Conservation (phyloP, 1,140 invertebrate genomes). For the Micrasema longulum region DNA sequence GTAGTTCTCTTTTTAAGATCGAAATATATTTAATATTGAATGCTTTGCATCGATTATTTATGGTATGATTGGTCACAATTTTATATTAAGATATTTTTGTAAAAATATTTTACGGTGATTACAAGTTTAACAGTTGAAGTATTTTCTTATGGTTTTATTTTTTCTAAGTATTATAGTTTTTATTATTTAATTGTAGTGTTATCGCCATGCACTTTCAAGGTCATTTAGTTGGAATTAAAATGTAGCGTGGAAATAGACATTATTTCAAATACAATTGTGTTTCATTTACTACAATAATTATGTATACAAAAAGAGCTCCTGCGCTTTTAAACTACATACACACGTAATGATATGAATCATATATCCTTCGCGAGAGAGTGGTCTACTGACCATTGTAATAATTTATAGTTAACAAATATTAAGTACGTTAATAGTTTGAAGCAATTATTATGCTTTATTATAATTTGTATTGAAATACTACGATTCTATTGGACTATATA, state of each 20-base stretch:
- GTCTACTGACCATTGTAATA: too few species aligned
- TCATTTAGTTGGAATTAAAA: not conserved
- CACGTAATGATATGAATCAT: too few species aligned
- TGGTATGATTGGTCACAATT: slow-evolving; percentile 25
- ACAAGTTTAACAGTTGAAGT: not conserved
- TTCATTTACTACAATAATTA: too few species aligned
- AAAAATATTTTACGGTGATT: slow-evolving; percentile 5
- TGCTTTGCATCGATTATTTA: not conserved
- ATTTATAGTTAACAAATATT: too few species aligned
- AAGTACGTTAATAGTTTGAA: too few species aligned
- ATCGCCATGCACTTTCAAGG: slow-evolving; percentile 6
- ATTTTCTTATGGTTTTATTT: slow-evolving; percentile 12
- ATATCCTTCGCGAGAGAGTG: too few species aligned
- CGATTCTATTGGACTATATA: too few species aligned
- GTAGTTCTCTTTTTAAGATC: not conserved
- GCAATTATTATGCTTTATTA: too few species aligned
- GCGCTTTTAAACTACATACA: too few species aligned
- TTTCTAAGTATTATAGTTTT: slow-evolving; percentile 15
- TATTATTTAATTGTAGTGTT: slow-evolving; percentile 19
- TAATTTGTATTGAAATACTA: too few species aligned
- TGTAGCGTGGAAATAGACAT: slow-evolving; percentile 25
- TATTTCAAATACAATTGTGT: slow-evolving; percentile 14
- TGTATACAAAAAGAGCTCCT: too few species aligned
- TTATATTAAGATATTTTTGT: slow-evolving; percentile 13
- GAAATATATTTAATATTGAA: not conserved